These are phyloP conservation scores for Lithophane socia DNA, from an alignment of 2,888 invertebrate species.

Conservation along the genomic window DNA sequence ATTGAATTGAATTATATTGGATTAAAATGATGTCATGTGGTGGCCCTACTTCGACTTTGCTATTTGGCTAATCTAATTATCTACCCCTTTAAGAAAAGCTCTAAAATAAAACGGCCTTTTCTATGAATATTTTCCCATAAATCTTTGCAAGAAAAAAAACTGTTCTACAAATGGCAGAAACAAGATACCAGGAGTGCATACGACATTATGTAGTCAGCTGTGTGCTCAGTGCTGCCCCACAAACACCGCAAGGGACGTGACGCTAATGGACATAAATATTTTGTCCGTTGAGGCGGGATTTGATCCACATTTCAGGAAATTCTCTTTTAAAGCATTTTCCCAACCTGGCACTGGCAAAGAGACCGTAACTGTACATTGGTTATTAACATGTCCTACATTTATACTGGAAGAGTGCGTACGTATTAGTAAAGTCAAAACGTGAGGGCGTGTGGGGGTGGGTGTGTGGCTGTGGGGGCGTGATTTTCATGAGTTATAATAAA, in stretches of 20 bases:
- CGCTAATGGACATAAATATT: slow-evolving; percentile 55
- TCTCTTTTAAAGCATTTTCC: slow-evolving; percentile 18
- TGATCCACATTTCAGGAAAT: slow-evolving; percentile 23
- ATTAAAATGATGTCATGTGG: not conserved
- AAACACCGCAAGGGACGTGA: slow-evolving; percentile 22
- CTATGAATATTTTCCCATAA: not conserved
- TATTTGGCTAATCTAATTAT: not conserved
- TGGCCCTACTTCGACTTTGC: not conserved
- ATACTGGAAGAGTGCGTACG: not conserved
- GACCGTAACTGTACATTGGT: not conserved
- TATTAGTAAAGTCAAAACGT: not conserved
- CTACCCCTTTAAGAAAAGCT: not conserved
- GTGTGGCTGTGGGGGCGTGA: not conserved
- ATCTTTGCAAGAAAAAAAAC: not conserved
- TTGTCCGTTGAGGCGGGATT: slow-evolving; percentile 13
- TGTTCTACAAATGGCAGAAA: not conserved
- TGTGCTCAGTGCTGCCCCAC: not conserved
- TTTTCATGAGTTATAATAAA: not conserved
- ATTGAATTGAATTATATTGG: no score
- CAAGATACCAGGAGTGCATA: slow-evolving; percentile 16
- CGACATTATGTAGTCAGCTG: slow-evolving; percentile 7
- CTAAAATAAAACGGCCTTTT: not conserved
- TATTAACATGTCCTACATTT: not conserved
- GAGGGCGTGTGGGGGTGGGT: no score
- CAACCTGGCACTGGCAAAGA: not conserved